Evolutionary conservation across 2,888 invertebrate species (phyloP), one percentile per base, ranked within the genome.

Genomic region (Scaptomyza reducta): DNA sequence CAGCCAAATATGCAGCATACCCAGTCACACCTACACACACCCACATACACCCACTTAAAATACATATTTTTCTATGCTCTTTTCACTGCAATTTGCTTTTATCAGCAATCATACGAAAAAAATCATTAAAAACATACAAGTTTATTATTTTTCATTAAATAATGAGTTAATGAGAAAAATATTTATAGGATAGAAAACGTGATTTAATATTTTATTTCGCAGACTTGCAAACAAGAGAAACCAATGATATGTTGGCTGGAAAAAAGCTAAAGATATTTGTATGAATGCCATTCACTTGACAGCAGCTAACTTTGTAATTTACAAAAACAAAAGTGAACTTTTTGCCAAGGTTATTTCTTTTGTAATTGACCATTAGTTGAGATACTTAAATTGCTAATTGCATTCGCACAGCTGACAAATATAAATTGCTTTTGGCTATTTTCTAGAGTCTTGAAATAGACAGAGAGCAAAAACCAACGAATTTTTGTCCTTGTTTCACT

Each of bases 341-440:
- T 46, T 47, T 69, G 70, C 50, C 65, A 64, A 59, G 40, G 16
- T 40, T 16, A 46, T 58, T 49, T 41, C 18, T 22, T 44, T 27
- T 38, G 33, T 85, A 85, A 85, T 85, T 85, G 72, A 53, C 76
- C 85, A 87, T 87, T 85, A 85, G 76, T 53, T 33, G 33, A 67
- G 77, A 11, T 42, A 64, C 42, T 62, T 67, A 63, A 71, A 81
- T 66, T 58, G 63, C 74, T 82, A 87, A 87, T 82, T 79, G 86
- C 87, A 75, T 81, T 72, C 76, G 60, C 47, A 69, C 58, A 74
- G 68, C 60, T 82, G 86, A 87, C 83, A 87, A 76, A 66, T 87
- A 79, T 82, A 82, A 82, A 85, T 87, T 67, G 70, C 86, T 79
- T 66, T 81, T 70, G 61, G 63, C 76, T 50, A 44, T 60, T 65